Evolutionary conservation across 2,797 vertebrate species (phyloP), one percentile per base, ranked within the genome.

Genomic region (Melanotaenia parkinsoni): DNA sequence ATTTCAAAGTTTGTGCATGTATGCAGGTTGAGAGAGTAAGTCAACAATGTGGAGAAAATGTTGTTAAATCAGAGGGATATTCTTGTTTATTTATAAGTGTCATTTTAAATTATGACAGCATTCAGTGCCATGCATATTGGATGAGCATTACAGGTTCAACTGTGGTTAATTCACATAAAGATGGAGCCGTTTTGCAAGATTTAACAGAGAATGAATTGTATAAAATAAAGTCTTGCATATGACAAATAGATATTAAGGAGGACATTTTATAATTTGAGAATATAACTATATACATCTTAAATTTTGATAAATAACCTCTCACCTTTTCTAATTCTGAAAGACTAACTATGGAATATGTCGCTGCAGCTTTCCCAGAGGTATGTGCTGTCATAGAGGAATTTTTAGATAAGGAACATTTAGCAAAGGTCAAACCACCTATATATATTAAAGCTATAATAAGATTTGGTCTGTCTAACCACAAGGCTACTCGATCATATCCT

Each of bases 1-100:
- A 70, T 76, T 77, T 73, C 56, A 40, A 26, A 76, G 67, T 69
- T 71, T 1, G 65, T 62, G 70, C 63, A 58, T 84, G 67, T 80
- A 71, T 79, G 79, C 81, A 65, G 74, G 80, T 78, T 79, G 84
- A 87, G 63, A 74, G 79, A 80, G 38, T 75, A 71, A 82, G 80
- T 70, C 65, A 74, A 67, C 59, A 6, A 22, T 63, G 43, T 5
- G 45, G 47, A 54, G 65, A 61, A 57, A 74, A 72, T 72, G 73
- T 70, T 76, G 62, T 20, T 26, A 26, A 62, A 79, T 70, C 45
- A 33, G 14, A 18, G 0, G 16, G 3, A 3, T 2, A 5, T 28
- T 30, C 4, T 50, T 69, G 61, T 22, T 57, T 79, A 66, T 85
- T 84, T 80, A 73, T 75, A 82, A 77, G 75, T 80, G 76, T 89